Evolutionary conservation across 2,888 invertebrate species (phyloP), one percentile per base, ranked within the genome.

Genomic region (Abrostola triplasia): DNA sequence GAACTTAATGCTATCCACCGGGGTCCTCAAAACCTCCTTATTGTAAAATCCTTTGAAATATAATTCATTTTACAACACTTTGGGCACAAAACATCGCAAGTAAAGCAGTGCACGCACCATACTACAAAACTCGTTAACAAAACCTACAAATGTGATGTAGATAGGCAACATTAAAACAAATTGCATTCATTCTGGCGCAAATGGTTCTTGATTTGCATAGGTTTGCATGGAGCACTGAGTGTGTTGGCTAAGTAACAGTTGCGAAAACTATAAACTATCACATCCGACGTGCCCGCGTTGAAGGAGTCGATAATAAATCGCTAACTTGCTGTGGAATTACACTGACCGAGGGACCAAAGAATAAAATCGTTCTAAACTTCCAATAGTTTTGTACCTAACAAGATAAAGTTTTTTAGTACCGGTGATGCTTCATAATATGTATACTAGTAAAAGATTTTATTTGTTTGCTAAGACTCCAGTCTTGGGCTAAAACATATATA

Each of bases 261-360:
- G 83, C 79, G 79, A 84, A 83, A 86, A 84, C 84, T 82, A 86
- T 88, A 88, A 90, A 89, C 86, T 85, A 88, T 85, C 77, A 82
- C 79, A 84, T 88, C 88, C 84, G 84, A 76, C 78, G 81, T 84
- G 82, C 84, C 82, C 77, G 81, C 76, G 83, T 78, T 84, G 82
- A 80, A 86, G 84, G 85, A 88, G 86, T 85, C 85, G 84, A 88
- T 88, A 90, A 90, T 88, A 90, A 89, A 90, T 90, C 80, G 83
- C 83, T 81, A 86, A 86, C 86, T 87, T 85, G 82, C 85, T 73
- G 77, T 76, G 77, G 82, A 86, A 86, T 85, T 77, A 76, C 64
- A 58, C 60, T 59, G 51, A 50, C 52, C 24, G 36, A 12, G 40
- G 6, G 11, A 1, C 24, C 57, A 72, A 37, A 81, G 73, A 70